These are phyloP conservation scores for Diadema setosum DNA, from an alignment of 35 echinoderm and acorn worm genomes.

Conservation along the genomic window DNA sequence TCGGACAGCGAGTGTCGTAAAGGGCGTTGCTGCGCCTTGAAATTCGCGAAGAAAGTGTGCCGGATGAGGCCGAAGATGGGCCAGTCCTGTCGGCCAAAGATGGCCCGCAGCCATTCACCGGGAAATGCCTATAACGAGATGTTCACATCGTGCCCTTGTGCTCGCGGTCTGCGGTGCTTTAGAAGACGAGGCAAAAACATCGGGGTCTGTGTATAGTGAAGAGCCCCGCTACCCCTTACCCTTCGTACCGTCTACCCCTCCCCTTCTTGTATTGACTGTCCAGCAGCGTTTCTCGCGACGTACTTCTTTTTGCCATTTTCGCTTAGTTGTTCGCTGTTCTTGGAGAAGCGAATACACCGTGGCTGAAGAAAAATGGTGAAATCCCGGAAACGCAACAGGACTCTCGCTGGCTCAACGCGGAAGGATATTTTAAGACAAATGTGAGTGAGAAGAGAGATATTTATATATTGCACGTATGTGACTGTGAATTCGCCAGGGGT, in stretches of 20 bases:
- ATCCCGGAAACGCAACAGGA: neutral
- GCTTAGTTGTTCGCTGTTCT: neutral
- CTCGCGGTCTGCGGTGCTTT: neutral
- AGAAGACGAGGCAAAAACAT: neutral
- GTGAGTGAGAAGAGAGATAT: neutral
- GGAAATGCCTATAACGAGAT: neutral
- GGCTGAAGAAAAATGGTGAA: neutral
- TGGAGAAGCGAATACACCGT: neutral
- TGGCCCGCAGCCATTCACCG: neutral
- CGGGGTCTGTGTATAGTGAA: slow-evolving; percentile 5
- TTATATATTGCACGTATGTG: too few relatives aligned
- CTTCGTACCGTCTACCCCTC: neutral
- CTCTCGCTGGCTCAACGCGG: neutral
- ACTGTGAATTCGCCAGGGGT: neutral
- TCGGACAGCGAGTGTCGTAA: neutral
- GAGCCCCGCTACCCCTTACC: neutral
- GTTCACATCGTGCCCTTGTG: neutral
- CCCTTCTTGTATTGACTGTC: neutral
- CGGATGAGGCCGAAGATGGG: neutral
- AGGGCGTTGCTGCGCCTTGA: neutral
- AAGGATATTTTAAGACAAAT: neutral
- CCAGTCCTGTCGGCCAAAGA: neutral
- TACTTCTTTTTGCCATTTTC: neutral
- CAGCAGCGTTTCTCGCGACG: neutral
- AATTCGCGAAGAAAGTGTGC: neutral